A percentile compares a stretch with the other conserved stretches of the same genome.
Conservation (phyloP, 2,797 vertebrate genomes). For the Morus bassanus region DNA sequence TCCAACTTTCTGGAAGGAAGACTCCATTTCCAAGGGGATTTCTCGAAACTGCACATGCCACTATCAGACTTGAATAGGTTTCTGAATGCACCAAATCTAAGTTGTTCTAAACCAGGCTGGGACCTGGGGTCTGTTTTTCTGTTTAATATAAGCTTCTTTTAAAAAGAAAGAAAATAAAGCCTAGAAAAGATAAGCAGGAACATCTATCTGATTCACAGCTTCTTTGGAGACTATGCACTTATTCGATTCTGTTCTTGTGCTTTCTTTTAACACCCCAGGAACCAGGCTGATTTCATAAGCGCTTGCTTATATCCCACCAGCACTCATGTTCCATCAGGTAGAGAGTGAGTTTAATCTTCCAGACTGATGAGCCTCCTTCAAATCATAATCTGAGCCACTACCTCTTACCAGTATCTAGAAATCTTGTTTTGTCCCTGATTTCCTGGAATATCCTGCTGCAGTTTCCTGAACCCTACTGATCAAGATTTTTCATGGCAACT, state of each 20-base stretch:
- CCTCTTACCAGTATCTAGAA: neutral
- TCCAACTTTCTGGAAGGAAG: neutral
- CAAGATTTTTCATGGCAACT: neutral
- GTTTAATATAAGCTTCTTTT: neutral
- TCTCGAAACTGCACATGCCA: neutral
- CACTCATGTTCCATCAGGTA: neutral
- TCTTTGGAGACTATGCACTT: neutral
- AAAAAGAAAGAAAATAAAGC: neutral
- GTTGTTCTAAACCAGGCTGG: neutral
- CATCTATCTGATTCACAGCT: neutral
- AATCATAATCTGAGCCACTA: neutral
- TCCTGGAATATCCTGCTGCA: neutral
- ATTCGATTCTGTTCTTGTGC: neutral
- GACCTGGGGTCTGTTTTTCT: neutral
- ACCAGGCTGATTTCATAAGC: neutral
- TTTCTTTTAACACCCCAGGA: neutral
- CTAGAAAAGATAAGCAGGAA: neutral
- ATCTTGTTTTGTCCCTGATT: neutral
- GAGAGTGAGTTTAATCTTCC: neutral
- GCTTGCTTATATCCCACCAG: neutral
- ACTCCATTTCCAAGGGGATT: neutral
- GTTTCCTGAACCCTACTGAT: neutral
- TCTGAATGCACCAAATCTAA: neutral
- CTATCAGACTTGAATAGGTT: neutral
- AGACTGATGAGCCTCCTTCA: neutral